Conservation (phyloP, 1,140 invertebrate species). For the Diplogasteroides magnus region DNA sequence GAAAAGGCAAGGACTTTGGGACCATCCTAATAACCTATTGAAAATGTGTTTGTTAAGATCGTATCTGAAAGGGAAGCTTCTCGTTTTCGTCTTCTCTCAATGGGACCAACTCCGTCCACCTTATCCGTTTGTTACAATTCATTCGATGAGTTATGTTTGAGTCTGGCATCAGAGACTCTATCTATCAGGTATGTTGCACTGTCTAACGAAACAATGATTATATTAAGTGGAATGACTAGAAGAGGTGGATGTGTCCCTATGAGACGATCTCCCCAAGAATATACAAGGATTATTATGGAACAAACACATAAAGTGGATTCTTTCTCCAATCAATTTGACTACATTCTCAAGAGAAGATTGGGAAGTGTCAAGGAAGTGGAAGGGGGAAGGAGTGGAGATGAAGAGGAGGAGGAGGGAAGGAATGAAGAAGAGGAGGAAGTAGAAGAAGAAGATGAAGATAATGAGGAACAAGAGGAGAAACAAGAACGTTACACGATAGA, state of each 20-base stretch:
- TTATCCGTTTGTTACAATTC: background rate
- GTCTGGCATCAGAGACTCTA: background rate
- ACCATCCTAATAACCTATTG: background rate
- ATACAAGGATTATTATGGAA: no score
- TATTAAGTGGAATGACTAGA: no score
- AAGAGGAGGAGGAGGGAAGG: background rate
- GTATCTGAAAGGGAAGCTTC: background rate
- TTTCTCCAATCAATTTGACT: no score
- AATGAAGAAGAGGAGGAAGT: background rate
- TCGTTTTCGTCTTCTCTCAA: background rate
- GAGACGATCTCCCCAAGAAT: background rate
- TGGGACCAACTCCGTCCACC: background rate
- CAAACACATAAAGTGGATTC: no score
- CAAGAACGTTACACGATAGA: no score
- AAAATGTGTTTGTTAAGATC: background rate
- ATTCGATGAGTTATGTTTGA: background rate
- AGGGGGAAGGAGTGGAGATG: background rate
- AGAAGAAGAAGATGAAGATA: background rate
- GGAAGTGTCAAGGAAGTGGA: no score
- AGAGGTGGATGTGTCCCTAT: background rate
- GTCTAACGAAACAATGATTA: no score
- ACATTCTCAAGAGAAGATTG: no score
- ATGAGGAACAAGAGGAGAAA: background rate
- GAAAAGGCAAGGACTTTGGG: background rate
- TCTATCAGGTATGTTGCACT: no score